Percentiles rank a stretch among this genome's conserved stretches.
phyloP scores from a whole-genome alignment of 2,113 vertebrate genomes.

The Riparia riparia region DNA sequence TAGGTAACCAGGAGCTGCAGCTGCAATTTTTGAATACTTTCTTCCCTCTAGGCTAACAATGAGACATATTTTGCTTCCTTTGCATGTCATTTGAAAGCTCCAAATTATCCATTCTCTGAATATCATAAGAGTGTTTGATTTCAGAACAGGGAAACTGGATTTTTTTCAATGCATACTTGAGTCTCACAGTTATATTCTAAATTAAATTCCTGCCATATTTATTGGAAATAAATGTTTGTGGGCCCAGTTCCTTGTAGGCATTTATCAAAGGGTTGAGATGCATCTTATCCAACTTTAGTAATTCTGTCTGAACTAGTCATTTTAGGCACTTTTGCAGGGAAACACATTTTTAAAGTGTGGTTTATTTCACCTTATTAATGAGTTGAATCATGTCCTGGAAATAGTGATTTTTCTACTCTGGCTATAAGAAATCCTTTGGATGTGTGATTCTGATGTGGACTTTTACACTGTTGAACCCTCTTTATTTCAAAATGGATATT shows the following conservation, averaged over 20 bases:
- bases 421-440: not conserved
- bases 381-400: not conserved
- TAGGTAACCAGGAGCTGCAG: not conserved
- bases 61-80: not conserved
- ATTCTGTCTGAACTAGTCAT: not conserved
- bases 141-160: not conserved
- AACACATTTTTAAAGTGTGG: not conserved
- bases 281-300: not conserved
- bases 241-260: not conserved
- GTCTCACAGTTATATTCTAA: not conserved
- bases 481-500: not conserved
- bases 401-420: not conserved
- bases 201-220: not conserved
- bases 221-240: not conserved
- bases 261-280: not conserved
- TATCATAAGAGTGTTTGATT: not conserved
- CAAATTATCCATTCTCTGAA: not conserved
- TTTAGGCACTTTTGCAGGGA: not conserved
- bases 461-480: not conserved
- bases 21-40: not conserved
- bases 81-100: not conserved
- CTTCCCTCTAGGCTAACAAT: not conserved
- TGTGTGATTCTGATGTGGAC: not conserved
- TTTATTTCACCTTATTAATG: not conserved
- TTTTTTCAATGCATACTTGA: not conserved